Base-by-base conservation (phyloP, 2,797 vertebrate species). In the Avahi laniger region DNA sequence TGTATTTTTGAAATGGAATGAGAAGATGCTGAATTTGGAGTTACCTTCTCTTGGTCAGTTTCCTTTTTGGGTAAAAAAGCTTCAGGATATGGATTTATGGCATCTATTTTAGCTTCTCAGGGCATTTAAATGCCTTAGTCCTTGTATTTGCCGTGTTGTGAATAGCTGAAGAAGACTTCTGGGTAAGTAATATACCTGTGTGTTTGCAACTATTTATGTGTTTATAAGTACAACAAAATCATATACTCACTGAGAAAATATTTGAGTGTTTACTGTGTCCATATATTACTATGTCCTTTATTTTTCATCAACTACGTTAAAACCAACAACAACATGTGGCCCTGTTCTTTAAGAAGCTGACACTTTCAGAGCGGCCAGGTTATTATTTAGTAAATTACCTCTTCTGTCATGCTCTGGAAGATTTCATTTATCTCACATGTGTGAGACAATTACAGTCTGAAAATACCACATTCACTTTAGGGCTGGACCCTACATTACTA, bases 1-100 rank as follows among this genome's bases (percentile, higher is more conserved):
- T 92, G 54, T 46, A 52, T 72, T 95, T 96, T 93, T 84, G 20
- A 94, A 72, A 94, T 52, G 35, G 24, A 69, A 48, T 46, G 50
- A 93, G n/a, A 11, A 46, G 72, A 69, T 83, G n/a, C 63, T 82
- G 59, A 89, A 73, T 87, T 72, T 91, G 46, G 79, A 94, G 48
- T 52, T 93, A 78, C 33, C 63, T 87, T 95, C 59, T 33, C 73
- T 89, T 54, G 75, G 43, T 83, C 41, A 35, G 18, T 93, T 89
- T 84, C 85, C 54, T 91, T 95, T 94, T 59, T 0, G 10, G 57
- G 28, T 67, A 70, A 89, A 89, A 93, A 91, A 83, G 1, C 67
- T 86, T 93, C 33, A 35, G n/a, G 35, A 65, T 84, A 72, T 59
- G 18, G 67, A 85, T 54, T 67, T 38, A 48, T 48, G 30, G 33